A percentile compares a stretch with the other conserved stretches of the same genome.
Evolutionary conservation across 2,888 invertebrate species (phyloP).

Genomic region (Nephrotoma guestfalica): DNA sequence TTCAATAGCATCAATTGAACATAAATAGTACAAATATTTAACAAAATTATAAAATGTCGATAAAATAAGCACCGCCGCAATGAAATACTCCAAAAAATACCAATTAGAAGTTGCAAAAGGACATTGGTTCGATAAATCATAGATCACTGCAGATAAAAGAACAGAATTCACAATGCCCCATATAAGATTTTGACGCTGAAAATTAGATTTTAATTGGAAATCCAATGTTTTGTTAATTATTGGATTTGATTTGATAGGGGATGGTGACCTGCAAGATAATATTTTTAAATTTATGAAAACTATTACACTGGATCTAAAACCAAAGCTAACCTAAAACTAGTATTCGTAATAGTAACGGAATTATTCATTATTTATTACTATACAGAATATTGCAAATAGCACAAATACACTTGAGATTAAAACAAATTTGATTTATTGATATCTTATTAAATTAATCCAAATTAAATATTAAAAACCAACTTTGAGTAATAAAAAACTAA

Average conservation of each 20-base stretch:
- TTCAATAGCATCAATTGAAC: constrained; percentile 29
- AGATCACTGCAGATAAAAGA: constrained; percentile 20
- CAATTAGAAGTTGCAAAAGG: constrained; percentile 19
- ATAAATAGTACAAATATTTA: constrained; percentile 32
- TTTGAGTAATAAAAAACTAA: neutral
- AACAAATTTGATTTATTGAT: neutral
- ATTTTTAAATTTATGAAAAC: neutral
- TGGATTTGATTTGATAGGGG: constrained; percentile 17
- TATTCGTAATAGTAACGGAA: neutral
- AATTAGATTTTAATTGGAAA: constrained; percentile 19
- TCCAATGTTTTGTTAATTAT: constrained; percentile 22
- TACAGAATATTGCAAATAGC: neutral
- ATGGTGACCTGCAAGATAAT: constrained; percentile 2
- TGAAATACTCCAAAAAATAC: constrained; percentile 33
- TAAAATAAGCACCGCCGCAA: constrained; percentile 32
- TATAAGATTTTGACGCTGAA: constrained; percentile 21
- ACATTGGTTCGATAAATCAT: constrained; percentile 25
- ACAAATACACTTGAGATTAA: neutral
- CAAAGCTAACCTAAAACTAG: neutral
- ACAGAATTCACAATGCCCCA: constrained; percentile 25
- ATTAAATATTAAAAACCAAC: too few relatives aligned
- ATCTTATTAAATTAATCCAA: neutral
- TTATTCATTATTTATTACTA: neutral
- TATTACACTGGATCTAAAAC: neutral
- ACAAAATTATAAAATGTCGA: constrained; percentile 38